Evolutionary conservation across 2,113 vertebrate species (phyloP), one percentile per base, ranked within the genome.

Genomic region (Clarias batrachus): DNA sequence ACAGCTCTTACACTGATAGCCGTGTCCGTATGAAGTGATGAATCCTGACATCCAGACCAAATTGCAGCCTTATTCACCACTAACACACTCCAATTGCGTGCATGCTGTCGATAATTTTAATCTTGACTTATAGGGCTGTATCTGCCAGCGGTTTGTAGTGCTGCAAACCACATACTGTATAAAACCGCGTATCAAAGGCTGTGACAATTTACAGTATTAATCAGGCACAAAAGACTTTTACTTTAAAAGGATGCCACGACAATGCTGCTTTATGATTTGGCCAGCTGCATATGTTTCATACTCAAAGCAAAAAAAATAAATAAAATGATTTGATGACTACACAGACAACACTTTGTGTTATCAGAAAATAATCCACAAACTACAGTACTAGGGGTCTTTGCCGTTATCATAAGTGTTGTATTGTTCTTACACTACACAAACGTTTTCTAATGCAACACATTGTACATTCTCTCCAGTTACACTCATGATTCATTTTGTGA

Each of bases 1-100:
- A 54, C 30, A 62, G 30, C 66, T 60, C 37, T 60, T 68, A 54
- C 62, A 52, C 25, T 76, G 33, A 84, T 57, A 84, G 68, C 71
- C 11, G 5, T n/a, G 57, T 74, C 70, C 33, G 10, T 63, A 78
- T 52, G 63, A 80, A 70, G 76, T 56, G 74, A 80, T 80, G 77
- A 81, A 70, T 81, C 77, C 62, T 37, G 83, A 62, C 57, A 63
- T 63, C 11, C 56, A 52, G 33, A 59, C 62, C 3, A 86, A 86
- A 81, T 71, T 81, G 85, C 54, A 59, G 63, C 65, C 25, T 48
- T 77, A 54, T 63, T 77, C 23, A 48, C 84, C 48, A n/a, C 84
- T 80, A 68, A 83, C 65, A 17, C 52, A 70, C 62, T 80, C 56
- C 52, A 70, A 12, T 33, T 19, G 63, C 48, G 21, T 37, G 41